A percentile compares a stretch with the other conserved stretches of the same genome.
phyloP scores from a whole-genome alignment of 2,797 vertebrate species.

The Hemitrygon akajei region DNA sequence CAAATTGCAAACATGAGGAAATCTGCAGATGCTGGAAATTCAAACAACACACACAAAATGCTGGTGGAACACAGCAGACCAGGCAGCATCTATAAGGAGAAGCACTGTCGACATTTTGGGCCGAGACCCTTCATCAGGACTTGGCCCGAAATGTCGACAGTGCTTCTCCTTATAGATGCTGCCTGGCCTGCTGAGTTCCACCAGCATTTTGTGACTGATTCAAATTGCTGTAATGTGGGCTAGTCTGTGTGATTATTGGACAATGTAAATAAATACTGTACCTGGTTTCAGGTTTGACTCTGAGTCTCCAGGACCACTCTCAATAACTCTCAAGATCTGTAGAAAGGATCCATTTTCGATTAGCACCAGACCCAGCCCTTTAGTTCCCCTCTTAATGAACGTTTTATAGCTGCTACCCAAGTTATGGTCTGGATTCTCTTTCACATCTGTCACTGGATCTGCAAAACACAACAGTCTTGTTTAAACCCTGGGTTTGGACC shows the following conservation, averaged over 20 bases:
- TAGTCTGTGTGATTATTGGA: neutral
- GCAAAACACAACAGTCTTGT: conserved; percentile 38
- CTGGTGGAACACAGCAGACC: no score
- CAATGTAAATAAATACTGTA: conserved; percentile 38
- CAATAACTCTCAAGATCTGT: conserved; percentile 47
- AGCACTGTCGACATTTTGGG: no score
- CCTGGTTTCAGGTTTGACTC: conserved; percentile 51
- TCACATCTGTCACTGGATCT: conserved; percentile 33
- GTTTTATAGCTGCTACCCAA: conserved; percentile 45
- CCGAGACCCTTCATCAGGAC: no score
- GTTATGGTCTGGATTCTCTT: conserved; percentile 38
- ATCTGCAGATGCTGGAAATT: no score
- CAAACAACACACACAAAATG: no score
- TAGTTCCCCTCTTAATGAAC: conserved; percentile 43
- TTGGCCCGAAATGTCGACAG: no score
- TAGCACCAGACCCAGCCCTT: conserved; percentile 48
- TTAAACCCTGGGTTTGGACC: neutral
- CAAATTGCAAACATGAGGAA: no score
- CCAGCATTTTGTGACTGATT: no score
- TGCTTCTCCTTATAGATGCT: no score
- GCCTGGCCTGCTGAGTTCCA: no score
- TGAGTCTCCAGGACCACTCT: conserved; percentile 47
- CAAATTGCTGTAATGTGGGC: neutral
- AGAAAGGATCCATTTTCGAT: conserved; percentile 49
- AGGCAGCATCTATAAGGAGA: no score